Evolutionary conservation across 2,797 vertebrate genomes (phyloP).

Genomic region (Vultur gryphus): DNA sequence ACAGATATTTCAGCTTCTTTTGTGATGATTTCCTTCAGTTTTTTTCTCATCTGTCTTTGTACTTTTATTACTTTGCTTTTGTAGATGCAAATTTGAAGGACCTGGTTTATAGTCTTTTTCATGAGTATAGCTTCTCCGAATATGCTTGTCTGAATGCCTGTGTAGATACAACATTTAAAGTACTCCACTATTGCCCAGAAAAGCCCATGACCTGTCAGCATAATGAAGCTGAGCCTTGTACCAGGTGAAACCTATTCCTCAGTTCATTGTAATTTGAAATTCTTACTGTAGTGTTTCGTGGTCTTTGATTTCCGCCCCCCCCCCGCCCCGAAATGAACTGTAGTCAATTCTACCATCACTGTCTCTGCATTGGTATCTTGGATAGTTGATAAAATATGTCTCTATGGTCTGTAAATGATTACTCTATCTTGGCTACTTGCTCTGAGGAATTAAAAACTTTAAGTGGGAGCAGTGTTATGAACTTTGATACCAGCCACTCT

Average conservation of each 20-base stretch:
- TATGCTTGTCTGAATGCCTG: neutral
- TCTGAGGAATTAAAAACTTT: neutral
- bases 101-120: neutral
- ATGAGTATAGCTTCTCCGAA: neutral
- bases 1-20: neutral
- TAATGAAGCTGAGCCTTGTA: neutral
- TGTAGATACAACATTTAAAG: no score
- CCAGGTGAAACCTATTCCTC: neutral
- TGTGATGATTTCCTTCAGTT: neutral
- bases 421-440: neutral
- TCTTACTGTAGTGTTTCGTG: neutral
- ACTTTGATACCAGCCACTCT: neutral
- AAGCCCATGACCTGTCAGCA: neutral
- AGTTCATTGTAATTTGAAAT: neutral
- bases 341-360: neutral
- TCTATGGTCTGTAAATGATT: neutral
- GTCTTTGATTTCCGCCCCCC: neutral
- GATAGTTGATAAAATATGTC: neutral
- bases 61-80: neutral
- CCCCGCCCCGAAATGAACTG: neutral
- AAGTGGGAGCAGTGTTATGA: neutral
- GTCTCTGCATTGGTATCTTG: neutral
- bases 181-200: neutral
- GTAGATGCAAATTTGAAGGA: neutral
- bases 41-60: neutral